Conservation (phyloP, 2,113 vertebrate genomes). For the Toxotes jaculatrix region DNA sequence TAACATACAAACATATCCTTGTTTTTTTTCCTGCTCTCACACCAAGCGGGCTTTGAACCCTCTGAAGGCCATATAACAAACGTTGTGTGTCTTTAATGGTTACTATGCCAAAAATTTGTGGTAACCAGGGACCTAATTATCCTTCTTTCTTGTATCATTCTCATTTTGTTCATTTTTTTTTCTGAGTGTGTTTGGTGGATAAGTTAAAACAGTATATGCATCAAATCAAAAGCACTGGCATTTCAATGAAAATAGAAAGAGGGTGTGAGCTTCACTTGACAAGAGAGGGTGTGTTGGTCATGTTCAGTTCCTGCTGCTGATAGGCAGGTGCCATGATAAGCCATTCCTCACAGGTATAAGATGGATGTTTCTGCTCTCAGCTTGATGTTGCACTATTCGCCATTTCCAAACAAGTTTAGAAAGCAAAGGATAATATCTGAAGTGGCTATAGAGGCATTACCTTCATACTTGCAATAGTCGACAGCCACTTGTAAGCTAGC, state of each 20-base stretch:
- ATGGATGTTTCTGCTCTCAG: no score
- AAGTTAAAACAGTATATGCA: neutral
- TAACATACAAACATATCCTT: neutral
- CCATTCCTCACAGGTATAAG: no score
- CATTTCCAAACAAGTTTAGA: no score
- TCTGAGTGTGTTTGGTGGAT: neutral
- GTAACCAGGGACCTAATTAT: conserved; percentile 60
- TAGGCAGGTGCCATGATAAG: no score
- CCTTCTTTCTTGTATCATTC: neutral
- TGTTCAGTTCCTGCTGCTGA: no score
- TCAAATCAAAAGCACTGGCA: conserved; percentile 44
- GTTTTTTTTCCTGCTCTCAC: neutral
- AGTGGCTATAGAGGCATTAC: neutral
- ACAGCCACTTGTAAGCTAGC: no score
- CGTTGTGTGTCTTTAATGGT: conserved; percentile 8
- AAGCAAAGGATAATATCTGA: neutral
- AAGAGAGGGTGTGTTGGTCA: no score
- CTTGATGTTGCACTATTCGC: no score
- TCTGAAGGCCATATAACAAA: conserved; percentile 18
- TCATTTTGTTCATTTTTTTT: conserved; percentile 5
- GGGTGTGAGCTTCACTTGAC: no score
- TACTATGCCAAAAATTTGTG: conserved; percentile 13
- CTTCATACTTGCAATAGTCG: no score
- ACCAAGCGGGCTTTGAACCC: neutral
- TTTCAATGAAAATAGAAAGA: conserved; percentile 38